phyloP scores from a whole-genome alignment of 1,140 invertebrate species.

The Arion vulgaris region DNA sequence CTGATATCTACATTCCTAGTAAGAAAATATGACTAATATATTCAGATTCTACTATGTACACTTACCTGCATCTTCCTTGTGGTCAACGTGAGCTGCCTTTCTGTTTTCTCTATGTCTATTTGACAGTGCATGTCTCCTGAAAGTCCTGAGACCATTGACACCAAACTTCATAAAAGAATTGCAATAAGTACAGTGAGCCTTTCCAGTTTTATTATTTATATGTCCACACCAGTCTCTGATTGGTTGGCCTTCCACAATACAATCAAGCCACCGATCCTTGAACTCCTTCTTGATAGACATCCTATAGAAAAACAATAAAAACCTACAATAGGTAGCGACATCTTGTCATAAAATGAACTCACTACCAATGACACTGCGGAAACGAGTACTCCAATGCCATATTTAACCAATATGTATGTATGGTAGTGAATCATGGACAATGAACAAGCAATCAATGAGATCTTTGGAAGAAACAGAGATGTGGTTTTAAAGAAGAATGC shows the following conservation, averaged over 20 bases:
- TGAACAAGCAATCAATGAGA: too few species aligned
- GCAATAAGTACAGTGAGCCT: constrained; percentile 1
- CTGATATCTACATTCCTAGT: neutral
- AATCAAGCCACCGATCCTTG: neutral
- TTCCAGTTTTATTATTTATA: neutral
- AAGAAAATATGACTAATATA: neutral
- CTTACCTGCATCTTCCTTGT: neutral
- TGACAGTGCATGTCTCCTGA: constrained; percentile 13
- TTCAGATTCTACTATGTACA: neutral
- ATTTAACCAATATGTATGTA: too few species aligned
- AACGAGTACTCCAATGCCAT: too few species aligned
- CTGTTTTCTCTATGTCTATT: neutral
- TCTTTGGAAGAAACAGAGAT: too few species aligned
- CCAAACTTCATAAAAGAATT: neutral
- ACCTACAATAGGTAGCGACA: neutral
- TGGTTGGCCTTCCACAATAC: neutral
- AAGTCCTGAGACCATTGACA: neutral
- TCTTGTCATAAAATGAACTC: neutral
- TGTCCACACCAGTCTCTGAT: neutral
- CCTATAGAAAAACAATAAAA: neutral
- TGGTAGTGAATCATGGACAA: too few species aligned
- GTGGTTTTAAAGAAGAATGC: too few species aligned
- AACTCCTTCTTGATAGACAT: neutral
- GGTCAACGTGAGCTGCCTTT: neutral
- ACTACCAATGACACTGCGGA: too few species aligned